phyloP scores from a whole-genome alignment of 2,797 vertebrate species.

The Eptatretus atami region DNA sequence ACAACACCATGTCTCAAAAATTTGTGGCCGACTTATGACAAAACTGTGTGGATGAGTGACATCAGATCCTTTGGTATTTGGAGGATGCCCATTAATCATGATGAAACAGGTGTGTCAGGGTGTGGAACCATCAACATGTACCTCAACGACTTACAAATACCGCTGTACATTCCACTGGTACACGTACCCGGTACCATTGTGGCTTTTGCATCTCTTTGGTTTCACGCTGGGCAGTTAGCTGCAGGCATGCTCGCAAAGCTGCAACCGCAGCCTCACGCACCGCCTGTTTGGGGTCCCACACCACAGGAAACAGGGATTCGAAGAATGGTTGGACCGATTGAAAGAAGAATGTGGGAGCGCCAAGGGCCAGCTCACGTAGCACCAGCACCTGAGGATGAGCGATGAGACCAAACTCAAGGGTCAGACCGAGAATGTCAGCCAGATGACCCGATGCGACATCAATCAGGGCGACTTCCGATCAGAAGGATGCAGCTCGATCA shows the following conservation, averaged over 20 bases:
- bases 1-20: no score
- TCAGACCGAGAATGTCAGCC: no score
- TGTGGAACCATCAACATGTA: no score
- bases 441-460: no score
- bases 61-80: no score
- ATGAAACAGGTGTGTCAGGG: no score
- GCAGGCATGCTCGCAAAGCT: conserved; percentile 61
- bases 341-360: conserved; percentile 93
- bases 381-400: conserved; percentile 37
- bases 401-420: not conserved
- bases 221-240: conserved; percentile 81
- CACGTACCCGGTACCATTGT: conserved; percentile 80
- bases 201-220: conserved; percentile 98
- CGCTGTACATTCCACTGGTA: not conserved
- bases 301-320: conserved; percentile 79
- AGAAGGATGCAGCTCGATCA: no score
- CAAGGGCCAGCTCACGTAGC: conserved; percentile 66
- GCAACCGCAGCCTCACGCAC: conserved; percentile 80
- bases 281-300: conserved; percentile 94
- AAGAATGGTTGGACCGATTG: conserved; percentile 97
- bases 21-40: no score
- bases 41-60: no score
- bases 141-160: no score
- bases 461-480: no score
- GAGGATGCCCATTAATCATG: no score